These are phyloP conservation scores for Molanna angustata DNA, from an alignment of 2,888 invertebrate genomes.

Conservation along the genomic window DNA sequence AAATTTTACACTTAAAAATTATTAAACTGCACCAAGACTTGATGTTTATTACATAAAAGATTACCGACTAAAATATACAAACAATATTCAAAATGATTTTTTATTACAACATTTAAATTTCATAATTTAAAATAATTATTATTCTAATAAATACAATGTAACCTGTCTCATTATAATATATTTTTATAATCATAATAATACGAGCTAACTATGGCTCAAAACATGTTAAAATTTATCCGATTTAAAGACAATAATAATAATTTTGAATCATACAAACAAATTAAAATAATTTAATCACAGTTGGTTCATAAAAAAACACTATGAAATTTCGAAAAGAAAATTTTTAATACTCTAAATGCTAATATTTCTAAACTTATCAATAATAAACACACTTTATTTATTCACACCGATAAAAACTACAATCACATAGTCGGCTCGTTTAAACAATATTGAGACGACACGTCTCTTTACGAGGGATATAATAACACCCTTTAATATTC, in stretches of 20 bases:
- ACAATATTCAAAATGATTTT: conserved; percentile 4
- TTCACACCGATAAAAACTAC: conserved; percentile 13
- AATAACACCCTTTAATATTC: too few species aligned
- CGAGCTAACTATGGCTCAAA: too few species aligned
- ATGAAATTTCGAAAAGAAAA: conserved; percentile 11
- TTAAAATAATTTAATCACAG: conserved; percentile 26
- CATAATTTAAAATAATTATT: too few species aligned
- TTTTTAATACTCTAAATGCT: background rate
- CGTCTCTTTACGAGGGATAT: too few species aligned
- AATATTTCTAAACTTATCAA: conserved; percentile 8
- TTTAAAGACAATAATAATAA: too few species aligned
- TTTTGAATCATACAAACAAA: conserved; percentile 19
- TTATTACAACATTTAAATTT: too few species aligned
- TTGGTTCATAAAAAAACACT: conserved; percentile 25
- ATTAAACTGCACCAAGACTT: too few species aligned
- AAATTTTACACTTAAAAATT: too few species aligned
- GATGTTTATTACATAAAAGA: background rate
- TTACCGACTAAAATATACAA: conserved; percentile 16
- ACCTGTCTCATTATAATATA: too few species aligned
- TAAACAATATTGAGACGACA: background rate
- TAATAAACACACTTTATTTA: conserved; percentile 11
- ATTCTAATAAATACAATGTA: too few species aligned
- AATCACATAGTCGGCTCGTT: conserved; percentile 19
- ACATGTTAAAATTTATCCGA: too few species aligned
- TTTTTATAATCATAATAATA: too few species aligned